A percentile compares a stretch with the other conserved stretches of the same genome.
Conservation (phyloP, 1,140 invertebrate genomes). For the Hyles euphorbiae region DNA sequence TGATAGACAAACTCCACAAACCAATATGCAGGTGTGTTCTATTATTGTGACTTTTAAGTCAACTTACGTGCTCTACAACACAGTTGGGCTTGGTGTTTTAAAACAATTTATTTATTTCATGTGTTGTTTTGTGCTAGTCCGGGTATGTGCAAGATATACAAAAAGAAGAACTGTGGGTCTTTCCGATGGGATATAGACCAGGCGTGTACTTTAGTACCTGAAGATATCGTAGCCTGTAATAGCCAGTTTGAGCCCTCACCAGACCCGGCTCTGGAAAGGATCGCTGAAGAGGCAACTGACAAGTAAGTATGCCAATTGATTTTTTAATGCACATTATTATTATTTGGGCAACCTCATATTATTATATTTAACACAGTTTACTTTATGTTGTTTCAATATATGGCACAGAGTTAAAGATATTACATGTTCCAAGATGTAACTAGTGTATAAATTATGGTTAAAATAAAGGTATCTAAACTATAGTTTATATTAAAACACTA, state of each 20-base stretch:
- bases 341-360: too few relatives aligned
- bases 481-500: too few relatives aligned
- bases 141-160: conserved; percentile 73
- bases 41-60: conserved; percentile 9
- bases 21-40: conserved; percentile 68
- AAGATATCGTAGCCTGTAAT: conserved; percentile 67
- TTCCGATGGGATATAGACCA: conserved; percentile 73
- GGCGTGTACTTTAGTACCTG: conserved; percentile 59
- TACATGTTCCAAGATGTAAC: too few relatives aligned
- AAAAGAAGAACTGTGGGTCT: conserved; percentile 51
- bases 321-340: conserved; percentile 3
- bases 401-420: too few relatives aligned
- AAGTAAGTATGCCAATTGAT: conserved; percentile 30
- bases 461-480: too few relatives aligned
- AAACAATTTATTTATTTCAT: conserved; percentile 7
- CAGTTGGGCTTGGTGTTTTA: background rate
- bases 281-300: conserved; percentile 68
- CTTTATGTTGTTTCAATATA: too few relatives aligned
- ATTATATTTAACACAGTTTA: too few relatives aligned
- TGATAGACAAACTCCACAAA: conserved; percentile 65
- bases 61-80: background rate
- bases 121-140: conserved; percentile 46
- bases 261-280: conserved; percentile 65
- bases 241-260: conserved; percentile 73
- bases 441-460: too few relatives aligned